Evolutionary conservation across 2,888 invertebrate genomes (phyloP).

Genomic region (Acleris cristana): DNA sequence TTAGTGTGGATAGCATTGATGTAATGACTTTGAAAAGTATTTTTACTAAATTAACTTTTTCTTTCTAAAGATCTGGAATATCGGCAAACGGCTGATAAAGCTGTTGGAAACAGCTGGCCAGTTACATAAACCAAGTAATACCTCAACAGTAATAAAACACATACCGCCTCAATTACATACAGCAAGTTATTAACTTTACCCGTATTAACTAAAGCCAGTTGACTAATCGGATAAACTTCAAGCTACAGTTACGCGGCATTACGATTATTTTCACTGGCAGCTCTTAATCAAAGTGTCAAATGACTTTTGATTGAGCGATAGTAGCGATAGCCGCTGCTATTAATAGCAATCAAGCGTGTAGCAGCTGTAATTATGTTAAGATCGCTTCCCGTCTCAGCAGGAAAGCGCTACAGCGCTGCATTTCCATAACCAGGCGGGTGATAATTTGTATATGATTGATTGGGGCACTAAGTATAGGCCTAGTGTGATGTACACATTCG

Average conservation of each 20-base stretch:
- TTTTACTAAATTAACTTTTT: too few relatives aligned
- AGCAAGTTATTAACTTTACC: conserved; percentile 3
- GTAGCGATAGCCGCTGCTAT: conserved; percentile 24
- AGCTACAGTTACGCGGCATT: conserved; percentile 7
- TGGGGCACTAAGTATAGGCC: conserved; percentile 27
- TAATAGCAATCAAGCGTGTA: conserved; percentile 29
- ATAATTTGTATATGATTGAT: conserved; percentile 36
- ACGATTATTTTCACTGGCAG: conserved; percentile 8
- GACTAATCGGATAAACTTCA: conserved; percentile 19
- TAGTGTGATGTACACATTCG: conserved; percentile 10
- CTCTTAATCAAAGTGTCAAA: conserved; percentile 33
- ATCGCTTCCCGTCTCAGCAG: conserved; percentile 29
- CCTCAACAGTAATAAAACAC: neutral
- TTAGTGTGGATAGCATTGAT: too few relatives aligned
- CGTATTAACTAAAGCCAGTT: conserved; percentile 17
- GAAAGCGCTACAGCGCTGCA: conserved; percentile 24
- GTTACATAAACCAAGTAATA: conserved; percentile 17
- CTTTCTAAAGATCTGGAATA: too few relatives aligned
- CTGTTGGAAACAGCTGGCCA: too few relatives aligned
- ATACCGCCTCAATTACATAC: neutral
- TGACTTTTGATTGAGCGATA: conserved; percentile 34
- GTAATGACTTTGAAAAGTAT: too few relatives aligned
- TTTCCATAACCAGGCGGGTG: conserved; percentile 34
- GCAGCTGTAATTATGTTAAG: conserved; percentile 25
- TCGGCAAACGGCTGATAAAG: too few relatives aligned